A percentile compares a stretch with the other conserved stretches of the same genome.
Conservation (phyloP, 2,797 vertebrate species). For the Fistularia commersonii region DNA sequence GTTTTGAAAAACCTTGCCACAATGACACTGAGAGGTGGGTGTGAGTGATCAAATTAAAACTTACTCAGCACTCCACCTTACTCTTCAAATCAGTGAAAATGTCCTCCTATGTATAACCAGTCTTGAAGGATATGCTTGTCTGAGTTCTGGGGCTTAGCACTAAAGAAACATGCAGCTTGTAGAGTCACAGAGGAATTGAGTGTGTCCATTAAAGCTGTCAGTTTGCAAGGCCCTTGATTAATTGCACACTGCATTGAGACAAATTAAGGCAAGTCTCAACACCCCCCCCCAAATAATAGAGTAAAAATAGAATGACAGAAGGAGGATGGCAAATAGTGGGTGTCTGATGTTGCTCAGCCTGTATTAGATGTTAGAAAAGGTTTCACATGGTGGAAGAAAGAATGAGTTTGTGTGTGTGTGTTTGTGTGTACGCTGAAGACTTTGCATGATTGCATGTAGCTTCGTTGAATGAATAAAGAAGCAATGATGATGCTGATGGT, state of each 20-base stretch:
- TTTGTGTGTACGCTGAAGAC: constrained; percentile 1
- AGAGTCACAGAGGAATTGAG: constrained; percentile 64
- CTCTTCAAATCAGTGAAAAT: constrained; percentile 49
- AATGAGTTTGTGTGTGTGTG: constrained; percentile 18
- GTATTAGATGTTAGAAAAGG: constrained; percentile 51
- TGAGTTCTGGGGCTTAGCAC: constrained; percentile 40
- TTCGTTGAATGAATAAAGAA: constrained; percentile 19
- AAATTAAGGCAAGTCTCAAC: constrained; percentile 69
- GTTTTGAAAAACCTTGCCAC: not conserved
- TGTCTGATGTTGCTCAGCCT: constrained; percentile 27
- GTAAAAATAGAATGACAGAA: constrained; percentile 64
- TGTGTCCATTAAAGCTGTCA: constrained; percentile 72
- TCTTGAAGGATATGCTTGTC: constrained; percentile 64
- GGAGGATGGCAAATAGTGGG: constrained; percentile 41
- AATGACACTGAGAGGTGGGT: constrained; percentile 37
- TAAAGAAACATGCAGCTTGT: constrained; percentile 53
- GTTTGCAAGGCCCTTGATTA: constrained; percentile 67
- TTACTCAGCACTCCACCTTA: constrained; percentile 40
- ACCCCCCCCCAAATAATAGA: constrained; percentile 63
- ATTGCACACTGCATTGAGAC: constrained; percentile 63
- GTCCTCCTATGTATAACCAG: constrained; percentile 44
- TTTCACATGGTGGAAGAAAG: constrained; percentile 30
- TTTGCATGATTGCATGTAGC: constrained; percentile 30
- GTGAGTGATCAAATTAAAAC: constrained; percentile 42
- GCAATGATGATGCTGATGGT: constrained; percentile 26